Percentiles rank a stretch among this genome's conserved stretches.
phyloP scores from a whole-genome alignment of 2,797 vertebrate genomes.

The Channa striata region DNA sequence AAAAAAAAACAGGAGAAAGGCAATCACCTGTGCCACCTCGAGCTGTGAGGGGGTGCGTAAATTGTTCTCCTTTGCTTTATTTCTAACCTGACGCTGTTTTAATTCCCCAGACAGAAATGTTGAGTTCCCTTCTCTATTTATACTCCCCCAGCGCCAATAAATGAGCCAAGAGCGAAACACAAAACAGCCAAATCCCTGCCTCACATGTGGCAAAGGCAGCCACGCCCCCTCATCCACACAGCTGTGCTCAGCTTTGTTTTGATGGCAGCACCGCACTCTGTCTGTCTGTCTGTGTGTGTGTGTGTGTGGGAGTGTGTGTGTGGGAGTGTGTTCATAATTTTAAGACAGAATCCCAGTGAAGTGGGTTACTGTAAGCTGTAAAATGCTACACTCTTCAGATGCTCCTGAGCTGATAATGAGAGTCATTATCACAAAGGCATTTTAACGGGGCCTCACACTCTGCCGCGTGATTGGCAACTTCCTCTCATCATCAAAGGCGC shows the following conservation, averaged over 20 bases:
- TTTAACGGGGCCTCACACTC: conserved; percentile 66
- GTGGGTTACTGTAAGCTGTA: conserved; percentile 81
- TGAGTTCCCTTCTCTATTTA: conserved; percentile 20
- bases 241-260: conserved; percentile 79
- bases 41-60: background rate
- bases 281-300: conserved; percentile 36
- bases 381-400: conserved; percentile 83
- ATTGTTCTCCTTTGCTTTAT: background rate
- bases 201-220: conserved; percentile 68
- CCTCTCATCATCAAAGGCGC: conserved; percentile 62
- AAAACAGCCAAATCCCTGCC: conserved; percentile 54
- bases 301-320: conserved; percentile 50
- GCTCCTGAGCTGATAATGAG: conserved; percentile 82
- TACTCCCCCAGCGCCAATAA: conserved; percentile 30
- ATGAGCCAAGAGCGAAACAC: conserved; percentile 44
- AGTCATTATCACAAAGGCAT: conserved; percentile 76
- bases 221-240: conserved; percentile 73
- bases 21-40: background rate
- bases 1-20: no score
- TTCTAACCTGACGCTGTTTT: background rate
- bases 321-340: background rate
- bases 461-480: conserved; percentile 55
- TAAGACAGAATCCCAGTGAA: conserved; percentile 72
- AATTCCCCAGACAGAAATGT: conserved; percentile 3
- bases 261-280: conserved; percentile 63